These are phyloP conservation scores for Anser cygnoides DNA, from an alignment of 2,113 vertebrate genomes.

Conservation along the genomic window DNA sequence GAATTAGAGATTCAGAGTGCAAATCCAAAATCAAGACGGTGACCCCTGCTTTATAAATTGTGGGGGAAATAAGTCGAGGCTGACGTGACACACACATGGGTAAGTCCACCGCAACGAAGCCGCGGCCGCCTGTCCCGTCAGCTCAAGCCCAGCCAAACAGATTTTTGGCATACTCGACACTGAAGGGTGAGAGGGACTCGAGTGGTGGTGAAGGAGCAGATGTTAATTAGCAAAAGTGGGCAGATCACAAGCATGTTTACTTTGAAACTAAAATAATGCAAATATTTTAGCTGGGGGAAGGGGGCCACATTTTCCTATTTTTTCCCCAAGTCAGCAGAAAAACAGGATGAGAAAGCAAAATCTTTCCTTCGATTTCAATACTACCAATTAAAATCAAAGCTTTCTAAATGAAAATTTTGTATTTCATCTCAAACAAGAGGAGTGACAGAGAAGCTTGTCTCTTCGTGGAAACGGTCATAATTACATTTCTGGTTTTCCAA, in stretches of 20 bases:
- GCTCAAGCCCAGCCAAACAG: neutral
- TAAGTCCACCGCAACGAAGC: neutral
- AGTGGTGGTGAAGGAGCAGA: slow-evolving; percentile 16
- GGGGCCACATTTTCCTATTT: neutral
- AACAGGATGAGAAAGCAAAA: neutral
- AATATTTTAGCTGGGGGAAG: neutral
- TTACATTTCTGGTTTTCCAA: slow-evolving; percentile 21
- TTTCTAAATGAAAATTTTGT: neutral
- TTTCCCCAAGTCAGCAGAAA: slow-evolving; percentile 1
- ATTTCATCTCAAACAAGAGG: neutral
- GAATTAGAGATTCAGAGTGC: neutral
- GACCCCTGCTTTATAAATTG: neutral
- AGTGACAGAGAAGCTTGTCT: slow-evolving; percentile 2
- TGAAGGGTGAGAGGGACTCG: neutral
- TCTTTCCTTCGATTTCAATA: neutral
- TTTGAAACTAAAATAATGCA: slow-evolving; percentile 34
- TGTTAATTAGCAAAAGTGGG: slow-evolving; percentile 1
- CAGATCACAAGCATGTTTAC: neutral
- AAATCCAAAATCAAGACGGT: neutral
- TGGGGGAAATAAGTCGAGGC: neutral
- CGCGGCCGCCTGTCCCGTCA: neutral
- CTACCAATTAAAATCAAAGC: slow-evolving; percentile 13
- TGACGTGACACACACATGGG: neutral
- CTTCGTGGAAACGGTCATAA: slow-evolving; percentile 7
- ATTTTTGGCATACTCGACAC: neutral